These are phyloP conservation scores for Lacerta bilineata DNA, from an alignment of 2,797 vertebrate species.

Conservation along the genomic window DNA sequence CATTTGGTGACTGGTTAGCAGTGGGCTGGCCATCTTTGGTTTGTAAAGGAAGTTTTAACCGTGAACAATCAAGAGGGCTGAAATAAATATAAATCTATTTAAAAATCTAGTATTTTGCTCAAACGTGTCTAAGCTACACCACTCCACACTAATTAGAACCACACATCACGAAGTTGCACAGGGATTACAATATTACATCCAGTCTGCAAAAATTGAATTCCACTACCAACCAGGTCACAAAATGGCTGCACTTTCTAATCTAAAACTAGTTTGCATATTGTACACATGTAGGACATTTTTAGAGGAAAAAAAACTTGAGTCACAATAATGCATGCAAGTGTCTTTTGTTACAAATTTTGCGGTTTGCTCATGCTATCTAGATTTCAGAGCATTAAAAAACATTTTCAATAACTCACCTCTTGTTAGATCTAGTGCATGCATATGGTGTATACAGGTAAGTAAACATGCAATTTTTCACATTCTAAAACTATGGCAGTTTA, in stretches of 20 bases:
- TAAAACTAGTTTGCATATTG: constrained; percentile 92
- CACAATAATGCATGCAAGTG: constrained; percentile 97
- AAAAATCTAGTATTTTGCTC: constrained; percentile 75
- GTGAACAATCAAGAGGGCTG: constrained; percentile 82
- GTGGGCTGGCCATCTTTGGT: constrained; percentile 89
- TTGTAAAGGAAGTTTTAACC: constrained; percentile 83
- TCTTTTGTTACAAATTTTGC: constrained; percentile 86
- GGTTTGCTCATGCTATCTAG: constrained; percentile 93
- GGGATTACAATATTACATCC: constrained; percentile 92
- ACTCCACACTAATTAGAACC: constrained; percentile 90
- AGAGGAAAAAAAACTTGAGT: constrained; percentile 80
- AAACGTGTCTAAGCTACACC: constrained; percentile 87
- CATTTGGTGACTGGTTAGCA: constrained; percentile 87
- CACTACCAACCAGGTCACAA: constrained; percentile 89
- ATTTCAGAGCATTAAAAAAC: constrained; percentile 86
- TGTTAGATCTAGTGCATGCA: constrained; percentile 92
- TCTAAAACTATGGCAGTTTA: constrained; percentile 89
- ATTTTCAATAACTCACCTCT: constrained; percentile 87
- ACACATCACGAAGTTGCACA: constrained; percentile 94
- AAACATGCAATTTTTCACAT: constrained; percentile 95
- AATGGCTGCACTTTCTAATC: constrained; percentile 91
- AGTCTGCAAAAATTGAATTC: constrained; percentile 91
- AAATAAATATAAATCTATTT: constrained; percentile 74
- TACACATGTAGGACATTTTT: constrained; percentile 92
- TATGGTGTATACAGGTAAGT: constrained; percentile 90